These are phyloP conservation scores for Steinernema carpocapsae DNA, from an alignment of 2,888 invertebrate species.

Conservation along the genomic window DNA sequence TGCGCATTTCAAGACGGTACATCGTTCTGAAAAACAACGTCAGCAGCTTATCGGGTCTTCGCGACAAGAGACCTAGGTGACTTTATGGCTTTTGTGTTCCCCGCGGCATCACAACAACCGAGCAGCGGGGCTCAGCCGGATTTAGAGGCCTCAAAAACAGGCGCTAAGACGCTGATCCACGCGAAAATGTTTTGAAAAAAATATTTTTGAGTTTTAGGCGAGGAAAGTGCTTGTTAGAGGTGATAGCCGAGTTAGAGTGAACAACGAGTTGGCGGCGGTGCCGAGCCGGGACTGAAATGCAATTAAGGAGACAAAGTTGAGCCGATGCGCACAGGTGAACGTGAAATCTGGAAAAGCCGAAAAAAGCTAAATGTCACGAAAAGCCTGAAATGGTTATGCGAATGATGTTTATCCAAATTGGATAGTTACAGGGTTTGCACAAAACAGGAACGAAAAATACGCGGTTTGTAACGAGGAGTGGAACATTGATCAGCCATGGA, in stretches of 20 bases:
- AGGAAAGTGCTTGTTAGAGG: background rate
- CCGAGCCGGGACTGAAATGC: background rate
- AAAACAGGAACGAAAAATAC: no score
- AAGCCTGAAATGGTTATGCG: no score
- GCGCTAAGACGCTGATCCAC: background rate
- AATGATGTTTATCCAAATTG: no score
- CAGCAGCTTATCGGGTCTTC: conserved; percentile 3
- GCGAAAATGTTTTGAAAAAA: background rate
- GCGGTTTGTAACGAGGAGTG: no score
- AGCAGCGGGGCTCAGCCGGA: background rate
- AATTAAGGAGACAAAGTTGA: background rate
- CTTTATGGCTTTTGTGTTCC: conserved; percentile 19
- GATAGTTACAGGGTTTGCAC: no score
- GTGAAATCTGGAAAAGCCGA: no score
- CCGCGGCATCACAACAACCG: conserved; percentile 4
- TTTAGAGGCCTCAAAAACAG: background rate
- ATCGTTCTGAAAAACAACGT: conserved; percentile 8
- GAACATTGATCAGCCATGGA: no score
- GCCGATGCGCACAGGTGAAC: conserved; percentile 10
- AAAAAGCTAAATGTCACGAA: no score
- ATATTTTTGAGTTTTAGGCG: background rate
- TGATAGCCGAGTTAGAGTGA: background rate
- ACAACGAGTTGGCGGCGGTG: background rate
- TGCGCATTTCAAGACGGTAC: conserved; percentile 30
- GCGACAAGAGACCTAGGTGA: background rate